Base-by-base conservation (phyloP, 2,113 vertebrate species). In the Setophaga kirtlandii region DNA sequence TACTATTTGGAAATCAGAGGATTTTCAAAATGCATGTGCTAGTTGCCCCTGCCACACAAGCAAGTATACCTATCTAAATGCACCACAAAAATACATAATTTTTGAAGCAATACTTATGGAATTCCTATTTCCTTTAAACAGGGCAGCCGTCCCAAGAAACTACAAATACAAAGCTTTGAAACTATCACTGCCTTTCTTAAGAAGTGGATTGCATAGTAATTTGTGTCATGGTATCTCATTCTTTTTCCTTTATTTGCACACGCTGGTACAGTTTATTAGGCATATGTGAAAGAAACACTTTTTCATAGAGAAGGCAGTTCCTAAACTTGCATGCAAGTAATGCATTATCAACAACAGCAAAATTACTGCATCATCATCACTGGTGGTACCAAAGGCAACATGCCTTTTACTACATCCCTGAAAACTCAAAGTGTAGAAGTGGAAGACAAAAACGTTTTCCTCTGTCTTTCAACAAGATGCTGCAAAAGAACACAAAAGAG, bases 1-100 rank as follows among this genome's bases (percentile, higher is more conserved):
- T 83, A 86, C 55, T 81, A 56, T 41, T 62, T 89, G 64, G 49
- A 96, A 96, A 87, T 86, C 41, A 73, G 31, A 73, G 24, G 41
- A 89, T 81, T 93, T 95, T 94, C 76, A 52, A 88, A 92, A 64
- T 68, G 39, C 22, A 18, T 37, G 47, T 56, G 67, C 71, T 90
- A 60, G 82, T 23, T 89, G 44, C 39, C 93, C 63, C 83, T 79
- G 63, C 64, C 85, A 53, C 35, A 81, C 62, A 71, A 60, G 15
- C 6, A 2, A 46, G 42, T 49, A 41, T 93, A 42, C 24, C 88
- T 80, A n/a, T 14, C 23, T 47, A 76, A 78, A 80, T 3, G 12
- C 20, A 87, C 16, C 68, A 80, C 25, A 85, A 70, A 95, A 82
- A 49, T 9, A 58, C 5, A 7, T 49, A 28, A 65, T 83, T 77